A percentile compares a stretch with the other conserved stretches of the same genome.
These are phyloP conservation scores for Sarcophilus harrisii DNA, from an alignment of 2,797 vertebrate genomes.

Conservation along the genomic window DNA sequence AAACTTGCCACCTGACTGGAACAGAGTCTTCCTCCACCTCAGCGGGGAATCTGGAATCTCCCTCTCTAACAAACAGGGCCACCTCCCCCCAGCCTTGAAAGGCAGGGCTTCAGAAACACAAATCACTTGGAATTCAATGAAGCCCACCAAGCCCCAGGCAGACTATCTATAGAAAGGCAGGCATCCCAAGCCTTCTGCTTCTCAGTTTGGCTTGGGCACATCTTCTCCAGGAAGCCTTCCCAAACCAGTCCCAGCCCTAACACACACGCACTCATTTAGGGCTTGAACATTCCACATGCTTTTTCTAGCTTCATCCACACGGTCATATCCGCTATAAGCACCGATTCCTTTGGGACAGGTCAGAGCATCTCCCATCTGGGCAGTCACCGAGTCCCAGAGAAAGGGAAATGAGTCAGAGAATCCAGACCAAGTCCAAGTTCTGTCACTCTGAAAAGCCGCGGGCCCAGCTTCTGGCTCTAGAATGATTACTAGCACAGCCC, in stretches of 20 bases:
- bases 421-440: neutral
- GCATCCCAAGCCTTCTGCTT: constrained; percentile 36
- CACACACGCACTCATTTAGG: constrained; percentile 14
- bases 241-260: constrained; percentile 34
- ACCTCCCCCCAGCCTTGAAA: constrained; percentile 40
- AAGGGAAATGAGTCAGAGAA: neutral
- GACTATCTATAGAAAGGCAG: constrained; percentile 55
- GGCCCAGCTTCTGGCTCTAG: neutral
- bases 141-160: constrained; percentile 18
- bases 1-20: neutral
- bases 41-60: constrained; percentile 21
- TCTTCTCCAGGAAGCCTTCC: constrained; percentile 39
- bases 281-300: constrained; percentile 28
- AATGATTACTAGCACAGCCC: neutral
- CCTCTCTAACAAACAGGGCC: constrained; percentile 41
- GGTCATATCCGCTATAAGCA: constrained; percentile 34
- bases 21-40: neutral
- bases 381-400: neutral
- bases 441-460: neutral
- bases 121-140: constrained; percentile 47
- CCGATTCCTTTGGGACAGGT: constrained; percentile 24
- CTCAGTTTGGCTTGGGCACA: constrained; percentile 53
- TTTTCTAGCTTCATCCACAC: constrained; percentile 42
- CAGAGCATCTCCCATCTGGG: neutral
- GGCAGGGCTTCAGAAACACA: constrained; percentile 16